Evolutionary conservation across 2,113 vertebrate genomes (phyloP).

Genomic region (Atherinomorus stipes): DNA sequence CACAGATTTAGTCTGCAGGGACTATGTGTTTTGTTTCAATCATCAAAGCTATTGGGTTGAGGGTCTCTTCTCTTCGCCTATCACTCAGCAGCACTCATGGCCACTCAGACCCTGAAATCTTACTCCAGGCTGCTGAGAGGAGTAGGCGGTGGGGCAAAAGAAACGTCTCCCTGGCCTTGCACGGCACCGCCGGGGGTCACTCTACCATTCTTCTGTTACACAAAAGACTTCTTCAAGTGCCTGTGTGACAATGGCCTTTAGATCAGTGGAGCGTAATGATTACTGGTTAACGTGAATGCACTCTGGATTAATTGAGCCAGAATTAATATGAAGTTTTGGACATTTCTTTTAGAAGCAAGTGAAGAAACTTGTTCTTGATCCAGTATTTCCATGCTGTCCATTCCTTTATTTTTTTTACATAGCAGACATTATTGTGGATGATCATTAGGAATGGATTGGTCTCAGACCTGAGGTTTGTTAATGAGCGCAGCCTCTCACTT

Average conservation of each 20-base stretch:
- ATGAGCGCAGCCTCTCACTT: constrained; percentile 69
- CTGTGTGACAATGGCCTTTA: constrained; percentile 84
- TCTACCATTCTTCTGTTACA: constrained; percentile 80
- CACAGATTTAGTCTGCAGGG: constrained; percentile 61
- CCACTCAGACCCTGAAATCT: constrained; percentile 81
- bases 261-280: constrained; percentile 83
- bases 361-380: constrained; percentile 45
- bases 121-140: constrained; percentile 68
- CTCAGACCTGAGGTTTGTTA: constrained; percentile 41
- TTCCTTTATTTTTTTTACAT: constrained; percentile 14
- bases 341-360: constrained; percentile 51
- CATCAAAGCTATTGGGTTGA: constrained; percentile 78
- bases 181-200: constrained; percentile 79
- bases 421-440: constrained; percentile 32
- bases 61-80: constrained; percentile 69
- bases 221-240: constrained; percentile 85
- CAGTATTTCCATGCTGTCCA: constrained; percentile 15
- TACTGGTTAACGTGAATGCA: constrained; percentile 78
- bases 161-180: constrained; percentile 76
- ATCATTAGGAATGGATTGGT: constrained; percentile 16
- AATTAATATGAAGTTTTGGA: constrained; percentile 79
- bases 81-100: constrained; percentile 82
- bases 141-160: constrained; percentile 64
- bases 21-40: constrained; percentile 80
- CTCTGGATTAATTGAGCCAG: constrained; percentile 82